Conservation (phyloP, 2,797 vertebrate species). For the Onychomys torridus region DNA sequence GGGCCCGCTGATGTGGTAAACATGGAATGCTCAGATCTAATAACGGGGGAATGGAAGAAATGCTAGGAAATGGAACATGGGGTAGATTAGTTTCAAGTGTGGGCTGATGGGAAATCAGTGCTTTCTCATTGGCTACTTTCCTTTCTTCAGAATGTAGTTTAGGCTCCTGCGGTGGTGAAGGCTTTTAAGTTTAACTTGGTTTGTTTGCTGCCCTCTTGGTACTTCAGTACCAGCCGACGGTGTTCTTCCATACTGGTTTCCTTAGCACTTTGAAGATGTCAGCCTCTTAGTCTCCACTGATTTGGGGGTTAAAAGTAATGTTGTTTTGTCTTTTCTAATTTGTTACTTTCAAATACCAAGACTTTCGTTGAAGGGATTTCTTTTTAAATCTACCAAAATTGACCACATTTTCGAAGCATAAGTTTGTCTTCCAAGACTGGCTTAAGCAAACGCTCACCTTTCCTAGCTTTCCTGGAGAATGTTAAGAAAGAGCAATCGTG, state of each 20-base stretch:
- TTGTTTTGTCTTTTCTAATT: constrained; percentile 58
- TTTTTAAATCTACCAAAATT: constrained; percentile 37
- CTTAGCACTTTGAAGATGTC: constrained; percentile 72
- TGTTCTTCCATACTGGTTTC: constrained; percentile 49
- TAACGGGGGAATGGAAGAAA: neutral
- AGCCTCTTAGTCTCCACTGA: constrained; percentile 54
- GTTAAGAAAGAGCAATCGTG: constrained; percentile 45
- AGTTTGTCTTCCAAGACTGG: constrained; percentile 32
- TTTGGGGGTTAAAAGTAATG: constrained; percentile 29
- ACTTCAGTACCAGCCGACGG: constrained; percentile 6
- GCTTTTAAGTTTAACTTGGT: neutral
- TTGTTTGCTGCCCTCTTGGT: neutral
- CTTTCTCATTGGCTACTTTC: neutral
- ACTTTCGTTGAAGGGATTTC: neutral
- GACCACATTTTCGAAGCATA: neutral
- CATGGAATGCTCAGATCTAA: neutral
- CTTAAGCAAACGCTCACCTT: constrained; percentile 27
- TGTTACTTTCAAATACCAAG: constrained; percentile 59
- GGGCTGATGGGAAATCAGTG: neutral
- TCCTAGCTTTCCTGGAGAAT: constrained; percentile 41
- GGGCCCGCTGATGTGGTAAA: neutral
- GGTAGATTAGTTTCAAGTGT: neutral
- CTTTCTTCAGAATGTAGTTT: neutral
- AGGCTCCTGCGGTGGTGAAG: neutral
- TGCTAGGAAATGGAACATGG: too few relatives aligned